Evolutionary conservation across 2,113 vertebrate species (phyloP).

Genomic region (Strix aluco): DNA sequence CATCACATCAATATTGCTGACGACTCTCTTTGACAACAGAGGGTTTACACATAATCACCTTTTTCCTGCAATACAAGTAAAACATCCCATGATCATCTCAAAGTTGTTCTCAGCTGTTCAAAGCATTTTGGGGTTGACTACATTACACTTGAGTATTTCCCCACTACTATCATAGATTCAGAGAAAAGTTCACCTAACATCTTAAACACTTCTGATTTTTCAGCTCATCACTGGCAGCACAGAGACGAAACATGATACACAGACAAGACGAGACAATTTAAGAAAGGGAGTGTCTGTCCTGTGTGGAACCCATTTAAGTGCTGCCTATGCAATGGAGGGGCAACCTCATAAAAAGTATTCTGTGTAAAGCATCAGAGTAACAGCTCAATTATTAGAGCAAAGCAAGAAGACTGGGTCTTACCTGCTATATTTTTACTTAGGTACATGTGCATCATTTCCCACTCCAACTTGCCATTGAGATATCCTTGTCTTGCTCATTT

Average conservation of each 20-base stretch:
- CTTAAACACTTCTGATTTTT: not conserved
- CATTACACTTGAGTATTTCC: not conserved
- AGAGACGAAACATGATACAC: not conserved
- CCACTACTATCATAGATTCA: not conserved
- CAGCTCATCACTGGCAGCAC: not conserved
- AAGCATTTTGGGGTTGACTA: not conserved
- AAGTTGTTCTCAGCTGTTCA: not conserved
- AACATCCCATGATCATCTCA: not conserved
- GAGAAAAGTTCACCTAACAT: not conserved
- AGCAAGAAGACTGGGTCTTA: not conserved
- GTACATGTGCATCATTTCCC: not conserved
- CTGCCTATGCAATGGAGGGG: not conserved
- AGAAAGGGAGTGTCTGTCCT: not conserved
- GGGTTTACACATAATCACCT: not conserved
- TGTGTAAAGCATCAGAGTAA: not conserved
- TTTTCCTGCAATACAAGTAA: not conserved
- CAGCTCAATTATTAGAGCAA: not conserved
- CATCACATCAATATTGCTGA: not conserved
- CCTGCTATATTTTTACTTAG: not conserved
- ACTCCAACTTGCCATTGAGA: not conserved
- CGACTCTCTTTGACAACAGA: not conserved
- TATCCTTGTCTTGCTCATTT: slow-evolving; percentile 3
- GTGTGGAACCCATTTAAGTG: not conserved
- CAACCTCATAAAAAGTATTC: not conserved
- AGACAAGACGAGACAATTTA: not conserved